phyloP scores from a whole-genome alignment of 2,888 invertebrate genomes.

The Seira ritae region DNA sequence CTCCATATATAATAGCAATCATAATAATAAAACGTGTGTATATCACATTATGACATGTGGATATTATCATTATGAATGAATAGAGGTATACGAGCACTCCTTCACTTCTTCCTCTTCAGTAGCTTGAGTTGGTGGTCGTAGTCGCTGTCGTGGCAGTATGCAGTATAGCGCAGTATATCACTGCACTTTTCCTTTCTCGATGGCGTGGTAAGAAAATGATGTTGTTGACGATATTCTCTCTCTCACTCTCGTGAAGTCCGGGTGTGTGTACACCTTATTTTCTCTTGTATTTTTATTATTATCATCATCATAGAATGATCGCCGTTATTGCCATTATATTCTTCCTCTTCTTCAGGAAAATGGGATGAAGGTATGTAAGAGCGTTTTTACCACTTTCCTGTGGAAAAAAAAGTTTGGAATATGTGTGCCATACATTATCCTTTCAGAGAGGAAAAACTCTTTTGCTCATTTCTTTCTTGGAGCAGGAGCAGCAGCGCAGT shows the following conservation, averaged over 20 bases:
- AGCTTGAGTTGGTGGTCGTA: too few relatives aligned
- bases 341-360: constrained; percentile 19
- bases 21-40: constrained; percentile 51
- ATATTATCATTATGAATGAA: constrained; percentile 30
- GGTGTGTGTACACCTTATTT: constrained; percentile 10
- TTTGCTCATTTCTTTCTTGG: background rate
- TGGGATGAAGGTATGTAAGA: background rate
- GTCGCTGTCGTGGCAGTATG: too few relatives aligned
- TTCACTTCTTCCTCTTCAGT: too few relatives aligned
- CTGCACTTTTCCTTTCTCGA: background rate
- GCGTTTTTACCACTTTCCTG: too few relatives aligned
- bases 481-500: background rate
- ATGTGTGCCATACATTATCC: too few relatives aligned
- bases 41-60: constrained; percentile 61
- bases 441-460: background rate
- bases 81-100: background rate
- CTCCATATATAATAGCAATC: constrained; percentile 35
- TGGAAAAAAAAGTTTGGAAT: too few relatives aligned
- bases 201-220: constrained; percentile 51
- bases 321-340: constrained; percentile 38
- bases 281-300: constrained; percentile 45
- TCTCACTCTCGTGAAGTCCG: constrained; percentile 34
- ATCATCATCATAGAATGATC: constrained; percentile 35
- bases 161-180: too few relatives aligned
- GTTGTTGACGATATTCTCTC: constrained; percentile 53